phyloP scores from a whole-genome alignment of 2,113 vertebrate genomes.

The Syngnathus floridae region DNA sequence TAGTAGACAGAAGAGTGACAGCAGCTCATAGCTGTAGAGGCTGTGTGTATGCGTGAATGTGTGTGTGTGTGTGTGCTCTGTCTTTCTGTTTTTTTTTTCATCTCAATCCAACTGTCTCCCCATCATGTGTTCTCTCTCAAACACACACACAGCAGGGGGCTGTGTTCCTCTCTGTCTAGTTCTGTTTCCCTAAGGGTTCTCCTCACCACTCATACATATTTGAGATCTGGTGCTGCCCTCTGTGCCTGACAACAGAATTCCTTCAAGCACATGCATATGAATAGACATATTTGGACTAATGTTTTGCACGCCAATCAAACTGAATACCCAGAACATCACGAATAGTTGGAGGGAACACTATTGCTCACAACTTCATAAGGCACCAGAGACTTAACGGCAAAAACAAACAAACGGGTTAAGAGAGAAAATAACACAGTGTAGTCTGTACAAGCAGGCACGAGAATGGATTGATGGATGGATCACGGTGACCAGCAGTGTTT shows the following conservation, averaged over 20 bases:
- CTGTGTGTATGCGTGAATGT: background rate
- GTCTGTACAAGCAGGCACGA: background rate
- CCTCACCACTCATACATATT: conserved; percentile 36
- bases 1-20: conserved; percentile 51
- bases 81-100: conserved; percentile 13
- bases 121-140: background rate
- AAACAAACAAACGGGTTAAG: background rate
- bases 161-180: conserved; percentile 36
- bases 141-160: conserved; percentile 21
- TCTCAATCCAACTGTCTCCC: conserved; percentile 9
- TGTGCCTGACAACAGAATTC: conserved; percentile 8
- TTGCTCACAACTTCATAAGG: background rate
- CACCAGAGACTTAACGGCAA: background rate
- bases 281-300: background rate
- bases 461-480: background rate
- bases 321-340: background rate
- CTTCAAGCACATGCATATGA: conserved; percentile 1
- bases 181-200: conserved; percentile 39
- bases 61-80: background rate
- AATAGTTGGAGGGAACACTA: background rate
- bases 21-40: conserved; percentile 39
- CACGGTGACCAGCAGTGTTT: background rate
- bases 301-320: background rate
- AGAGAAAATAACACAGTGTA: background rate
- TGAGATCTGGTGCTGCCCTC: conserved; percentile 30